Evolutionary conservation across 2,888 invertebrate species (phyloP), one percentile per base, ranked within the genome.

Genomic region (Chrysina gloriosa): DNA sequence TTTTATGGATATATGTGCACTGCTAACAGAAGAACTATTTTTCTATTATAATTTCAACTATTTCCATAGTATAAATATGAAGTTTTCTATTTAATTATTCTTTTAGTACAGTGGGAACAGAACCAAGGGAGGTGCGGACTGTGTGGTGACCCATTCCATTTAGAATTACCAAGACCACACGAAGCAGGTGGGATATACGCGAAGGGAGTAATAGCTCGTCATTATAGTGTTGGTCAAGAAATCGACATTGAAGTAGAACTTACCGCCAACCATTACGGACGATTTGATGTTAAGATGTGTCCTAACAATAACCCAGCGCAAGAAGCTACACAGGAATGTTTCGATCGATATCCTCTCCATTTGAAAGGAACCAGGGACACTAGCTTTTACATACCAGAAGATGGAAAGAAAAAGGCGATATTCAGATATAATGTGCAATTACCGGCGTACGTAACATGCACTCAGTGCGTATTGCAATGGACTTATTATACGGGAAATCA

Each of bases 401-500:
- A 92, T 74, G 88, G 90, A 2, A 80, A 79, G 66, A 83, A 83
- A 74, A 83, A 83, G 66, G 82, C 82, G 1, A 75, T 82, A 21
- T 83, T 82, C 67, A 86, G 89, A 65, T 94, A 94, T 80, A 86
- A 89, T 71, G 93, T 95, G 0, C 87, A 89, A 2, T 84, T 96
- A 56, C 96, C 96, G 0, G 86, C 93, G 0, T 94, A 92, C 76
- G 82, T 96, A 1, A 94, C 94, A 0, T 96, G 96, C 77, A 90
- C 92, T 0, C 94, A 95, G 76, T 96, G 96, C 78, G 93, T 96
- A 2, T 80, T 96, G n/a, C 95, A 96, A 79, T 96, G 96, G 96
- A 94, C 91, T 67, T 96, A 96, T 81, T 92, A 91, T 74, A 95
- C 96, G 67, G 93, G 93, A 88, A 96, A 96, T 79, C 95, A 94